phyloP scores from a whole-genome alignment of 2,113 vertebrate genomes.

The Apistogramma diplotaenia region DNA sequence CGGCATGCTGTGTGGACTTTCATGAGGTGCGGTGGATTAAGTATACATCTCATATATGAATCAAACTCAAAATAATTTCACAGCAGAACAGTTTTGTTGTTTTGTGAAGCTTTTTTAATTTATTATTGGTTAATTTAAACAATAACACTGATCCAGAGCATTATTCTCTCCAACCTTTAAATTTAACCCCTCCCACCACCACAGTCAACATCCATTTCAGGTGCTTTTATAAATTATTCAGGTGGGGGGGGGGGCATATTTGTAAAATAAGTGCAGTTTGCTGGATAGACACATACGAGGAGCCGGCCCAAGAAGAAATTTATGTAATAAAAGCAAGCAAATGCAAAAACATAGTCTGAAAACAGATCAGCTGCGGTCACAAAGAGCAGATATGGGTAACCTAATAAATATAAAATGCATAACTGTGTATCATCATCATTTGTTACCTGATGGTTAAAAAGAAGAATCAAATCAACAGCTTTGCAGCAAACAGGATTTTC shows the following conservation, averaged over 20 bases:
- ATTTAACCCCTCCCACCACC: background rate
- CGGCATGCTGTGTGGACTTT: no score
- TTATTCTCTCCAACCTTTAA: background rate
- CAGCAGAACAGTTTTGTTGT: background rate
- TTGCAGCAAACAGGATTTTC: background rate
- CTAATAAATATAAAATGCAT: background rate
- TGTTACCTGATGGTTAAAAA: background rate
- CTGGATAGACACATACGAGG: no score
- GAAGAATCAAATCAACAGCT: rapidly evolving
- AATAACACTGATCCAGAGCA: background rate
- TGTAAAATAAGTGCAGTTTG: background rate
- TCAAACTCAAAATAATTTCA: background rate
- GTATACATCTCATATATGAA: background rate
- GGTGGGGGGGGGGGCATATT: background rate
- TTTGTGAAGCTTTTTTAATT: background rate
- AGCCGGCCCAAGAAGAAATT: no score
- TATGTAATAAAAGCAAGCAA: no score
- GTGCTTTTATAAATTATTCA: no score
- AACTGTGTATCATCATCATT: background rate
- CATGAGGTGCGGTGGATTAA: background rate
- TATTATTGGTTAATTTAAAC: no score
- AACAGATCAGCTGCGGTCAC: no score
- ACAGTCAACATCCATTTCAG: no score
- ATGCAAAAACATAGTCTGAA: no score
- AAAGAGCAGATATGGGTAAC: no score